phyloP scores from a whole-genome alignment of 1,140 invertebrate genomes.

The Sycobia sp. region DNA sequence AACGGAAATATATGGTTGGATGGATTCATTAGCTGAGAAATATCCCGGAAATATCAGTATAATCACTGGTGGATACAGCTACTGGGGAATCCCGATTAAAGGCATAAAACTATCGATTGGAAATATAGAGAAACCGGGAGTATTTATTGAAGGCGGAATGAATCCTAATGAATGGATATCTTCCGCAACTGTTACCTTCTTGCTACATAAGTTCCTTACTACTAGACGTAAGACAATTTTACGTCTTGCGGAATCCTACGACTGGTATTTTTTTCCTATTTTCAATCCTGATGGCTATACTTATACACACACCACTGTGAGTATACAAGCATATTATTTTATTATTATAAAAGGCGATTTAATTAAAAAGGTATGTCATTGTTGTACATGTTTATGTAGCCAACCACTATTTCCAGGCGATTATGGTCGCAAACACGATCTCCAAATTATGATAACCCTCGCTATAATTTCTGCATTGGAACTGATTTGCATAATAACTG shows the following conservation, averaged over 20 bases:
- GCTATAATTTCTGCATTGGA: no score
- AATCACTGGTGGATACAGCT: conserved; percentile 63
- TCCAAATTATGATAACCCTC: no score
- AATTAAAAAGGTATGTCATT: no score
- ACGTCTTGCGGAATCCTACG: conserved; percentile 63
- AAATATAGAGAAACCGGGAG: conserved; percentile 48
- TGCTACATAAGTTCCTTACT: conserved; percentile 69
- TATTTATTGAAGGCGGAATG: conserved; percentile 70
- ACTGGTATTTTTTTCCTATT: conserved; percentile 75
- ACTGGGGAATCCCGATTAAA: conserved; percentile 67
- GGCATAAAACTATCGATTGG: conserved; percentile 66
- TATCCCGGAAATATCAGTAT: conserved; percentile 62
- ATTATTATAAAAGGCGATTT: no score
- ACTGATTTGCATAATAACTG: no score
- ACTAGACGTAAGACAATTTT: conserved; percentile 58
- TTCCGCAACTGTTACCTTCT: conserved; percentile 71
- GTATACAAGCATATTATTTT: no score
- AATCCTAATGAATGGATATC: conserved; percentile 82
- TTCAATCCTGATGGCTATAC: conserved; percentile 82
- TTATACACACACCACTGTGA: conserved; percentile 69
- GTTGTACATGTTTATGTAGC: no score
- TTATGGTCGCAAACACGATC: no score
- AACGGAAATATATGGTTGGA: conserved; percentile 59
- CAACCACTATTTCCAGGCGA: no score
- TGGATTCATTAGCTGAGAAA: conserved; percentile 56